These are phyloP conservation scores for Acanthiza pusilla DNA, from an alignment of 2,797 vertebrate genomes.

Conservation along the genomic window DNA sequence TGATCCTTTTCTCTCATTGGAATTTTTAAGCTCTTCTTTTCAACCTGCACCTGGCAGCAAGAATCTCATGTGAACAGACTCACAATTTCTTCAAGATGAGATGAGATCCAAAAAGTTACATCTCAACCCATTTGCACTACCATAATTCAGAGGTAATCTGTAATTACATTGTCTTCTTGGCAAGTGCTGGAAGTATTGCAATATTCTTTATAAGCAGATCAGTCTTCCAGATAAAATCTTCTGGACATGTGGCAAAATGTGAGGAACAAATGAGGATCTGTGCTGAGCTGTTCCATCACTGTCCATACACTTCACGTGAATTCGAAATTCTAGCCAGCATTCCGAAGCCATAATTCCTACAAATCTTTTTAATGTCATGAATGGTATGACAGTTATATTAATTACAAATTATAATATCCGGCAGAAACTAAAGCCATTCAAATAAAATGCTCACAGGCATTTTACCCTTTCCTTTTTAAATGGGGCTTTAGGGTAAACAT, in stretches of 20 bases:
- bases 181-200: background rate
- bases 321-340: background rate
- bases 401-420: slow-evolving; percentile 46
- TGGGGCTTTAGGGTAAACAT: background rate
- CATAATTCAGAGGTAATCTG: background rate
- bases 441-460: background rate
- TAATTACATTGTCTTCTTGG: background rate
- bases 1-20: background rate
- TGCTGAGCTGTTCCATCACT: background rate
- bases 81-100: background rate
- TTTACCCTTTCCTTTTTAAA: background rate
- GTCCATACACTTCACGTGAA: background rate
- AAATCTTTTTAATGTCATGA: slow-evolving; percentile 51
- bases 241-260: background rate
- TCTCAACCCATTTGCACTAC: background rate
- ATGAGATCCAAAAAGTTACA: background rate
- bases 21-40: background rate
- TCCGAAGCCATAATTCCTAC: background rate
- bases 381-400: slow-evolving; percentile 56
- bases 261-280: background rate
- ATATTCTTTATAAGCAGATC: background rate
- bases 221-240: background rate
- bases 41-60: background rate
- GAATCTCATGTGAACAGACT: background rate
- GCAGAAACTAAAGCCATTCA: background rate